Evolutionary conservation across 2,113 vertebrate species (phyloP).

Genomic region (Callorhinus ursinus): DNA sequence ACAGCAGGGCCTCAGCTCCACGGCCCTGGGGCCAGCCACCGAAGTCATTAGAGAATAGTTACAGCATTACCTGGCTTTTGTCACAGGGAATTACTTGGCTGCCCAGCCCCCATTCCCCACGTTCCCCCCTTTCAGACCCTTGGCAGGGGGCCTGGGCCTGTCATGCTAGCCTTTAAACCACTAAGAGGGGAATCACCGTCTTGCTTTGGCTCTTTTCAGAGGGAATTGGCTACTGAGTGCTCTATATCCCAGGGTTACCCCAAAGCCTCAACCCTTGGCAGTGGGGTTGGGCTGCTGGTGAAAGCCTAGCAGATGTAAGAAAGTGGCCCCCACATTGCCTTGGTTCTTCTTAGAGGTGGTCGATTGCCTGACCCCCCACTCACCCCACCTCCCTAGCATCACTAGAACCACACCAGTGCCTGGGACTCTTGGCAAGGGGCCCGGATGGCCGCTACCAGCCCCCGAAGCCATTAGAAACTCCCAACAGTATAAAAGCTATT

Average conservation of each 20-base stretch:
- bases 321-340: not conserved
- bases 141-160: not conserved
- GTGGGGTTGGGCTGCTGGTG: not conserved
- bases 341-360: not conserved
- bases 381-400: too few relatives aligned
- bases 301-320: not conserved
- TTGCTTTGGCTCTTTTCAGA: not conserved
- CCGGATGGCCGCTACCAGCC: not conserved
- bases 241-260: not conserved
- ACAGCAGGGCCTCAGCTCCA: not conserved
- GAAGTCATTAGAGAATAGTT: not conserved
- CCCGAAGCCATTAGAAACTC: not conserved
- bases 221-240: not conserved
- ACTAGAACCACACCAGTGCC: not conserved
- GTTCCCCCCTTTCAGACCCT: not conserved
- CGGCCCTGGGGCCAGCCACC: not conserved
- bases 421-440: not conserved
- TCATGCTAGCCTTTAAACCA: not conserved
- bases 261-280: not conserved
- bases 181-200: not conserved
- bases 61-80: not conserved
- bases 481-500: not conserved
- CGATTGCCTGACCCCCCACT: not conserved
- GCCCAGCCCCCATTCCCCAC: not conserved
- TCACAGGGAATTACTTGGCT: not conserved